Conservation (phyloP, 2,113 vertebrate genomes). For the Cebus imitator region DNA sequence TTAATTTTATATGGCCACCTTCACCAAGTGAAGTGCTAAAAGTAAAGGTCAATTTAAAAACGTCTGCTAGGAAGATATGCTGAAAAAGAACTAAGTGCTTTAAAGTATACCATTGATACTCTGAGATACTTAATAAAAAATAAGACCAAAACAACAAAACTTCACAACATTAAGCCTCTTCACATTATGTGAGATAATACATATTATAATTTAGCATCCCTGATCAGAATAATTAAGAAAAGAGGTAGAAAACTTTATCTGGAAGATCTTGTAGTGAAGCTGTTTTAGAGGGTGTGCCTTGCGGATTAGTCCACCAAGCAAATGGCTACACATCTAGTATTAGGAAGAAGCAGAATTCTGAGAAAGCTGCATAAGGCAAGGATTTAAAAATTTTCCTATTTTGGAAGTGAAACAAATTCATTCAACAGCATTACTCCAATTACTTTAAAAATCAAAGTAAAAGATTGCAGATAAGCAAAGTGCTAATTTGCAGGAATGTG, state of each 20-base stretch:
- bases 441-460: conserved; percentile 34
- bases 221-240: conserved; percentile 69
- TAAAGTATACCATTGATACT: conserved; percentile 1
- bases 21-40: conserved; percentile 12
- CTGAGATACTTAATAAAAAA: conserved; percentile 41
- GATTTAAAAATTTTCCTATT: conserved; percentile 42
- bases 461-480: conserved; percentile 72
- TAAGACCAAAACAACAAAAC: conserved; percentile 41
- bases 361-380: conserved; percentile 70
- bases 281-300: conserved; percentile 46
- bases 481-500: conserved; percentile 75
- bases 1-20: conserved; percentile 28
- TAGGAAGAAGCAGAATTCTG: conserved; percentile 48
- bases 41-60: conserved; percentile 56
- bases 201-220: conserved; percentile 68
- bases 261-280: conserved; percentile 64
- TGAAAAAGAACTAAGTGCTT: conserved; percentile 48
- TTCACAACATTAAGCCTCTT: conserved; percentile 52
- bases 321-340: conserved; percentile 41
- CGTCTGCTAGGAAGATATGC: conserved; percentile 42
- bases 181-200: conserved; percentile 40
- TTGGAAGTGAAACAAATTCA: conserved; percentile 53
- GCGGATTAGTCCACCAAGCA: conserved; percentile 31
- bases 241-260: conserved; percentile 77
- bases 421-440: conserved; percentile 36